Evolutionary conservation across 1,140 invertebrate genomes (phyloP), one percentile per base, ranked within the genome.

Genomic region (Aphaenogaster ashmeadi): DNA sequence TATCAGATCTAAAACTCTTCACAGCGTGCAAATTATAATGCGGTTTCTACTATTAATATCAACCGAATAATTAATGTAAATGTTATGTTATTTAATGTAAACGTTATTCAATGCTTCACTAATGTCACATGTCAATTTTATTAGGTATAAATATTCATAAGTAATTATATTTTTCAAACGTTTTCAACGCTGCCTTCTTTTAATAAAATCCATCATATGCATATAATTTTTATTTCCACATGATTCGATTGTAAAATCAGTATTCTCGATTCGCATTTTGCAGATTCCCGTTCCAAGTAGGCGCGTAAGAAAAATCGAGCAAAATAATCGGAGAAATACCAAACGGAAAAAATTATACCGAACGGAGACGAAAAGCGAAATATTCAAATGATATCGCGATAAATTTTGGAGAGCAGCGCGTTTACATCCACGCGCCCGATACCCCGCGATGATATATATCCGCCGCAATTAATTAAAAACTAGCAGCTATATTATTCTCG

Each of bases 401-500:
- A 74, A 72, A 83, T 83, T 67, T 60, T 33, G 38, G 38, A 36
- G 38, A 69, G 38, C 27, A 41, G 33, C 47, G 36, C 64, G 9
- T 54, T 80, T 80, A 80, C 47, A 52, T 50, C 41, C 41, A 67
- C 41, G 62, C 47, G 64, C 36, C 13, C 15, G 78, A 13, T 54
- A 38, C 11, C 11, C 27, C 41, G 18, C 52, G 36, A 66, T 33
- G 38, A 75, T 56, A 75, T 58, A 74, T 83, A 72, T 72, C 27
- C 58, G 52, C 60, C 13, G 62, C 71, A 75, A 85, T 66, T 75
- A 84, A 88, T 89, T 88, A 84, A 85, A 62, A 62, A 54, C 64
- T 75, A 77, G 50, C 64, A 52, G 78, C 58, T 79, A 86, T 66
- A 89, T 89, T 62, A 81, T 80, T 89, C 58, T 72, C 80, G 11